These are phyloP conservation scores for Melanostoma scalare DNA, from an alignment of 2,888 invertebrate species.

Conservation along the genomic window DNA sequence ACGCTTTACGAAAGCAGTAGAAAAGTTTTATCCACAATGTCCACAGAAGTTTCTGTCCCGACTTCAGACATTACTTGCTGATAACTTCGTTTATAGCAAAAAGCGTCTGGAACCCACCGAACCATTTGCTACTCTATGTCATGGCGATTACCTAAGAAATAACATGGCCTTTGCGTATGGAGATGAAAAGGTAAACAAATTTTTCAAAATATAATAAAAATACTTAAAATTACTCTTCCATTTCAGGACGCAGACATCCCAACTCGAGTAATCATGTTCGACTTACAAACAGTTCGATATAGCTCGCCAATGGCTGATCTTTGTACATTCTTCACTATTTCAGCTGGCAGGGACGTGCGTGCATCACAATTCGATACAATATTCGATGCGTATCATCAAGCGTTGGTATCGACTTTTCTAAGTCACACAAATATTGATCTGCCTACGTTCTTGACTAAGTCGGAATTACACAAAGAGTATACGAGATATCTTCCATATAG, in stretches of 20 bases:
- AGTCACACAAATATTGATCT: slow-evolving; percentile 59
- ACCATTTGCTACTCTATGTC: slow-evolving; percentile 78
- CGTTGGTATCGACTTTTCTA: slow-evolving; percentile 73
- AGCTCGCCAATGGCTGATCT: slow-evolving; percentile 80
- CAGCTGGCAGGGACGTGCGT: slow-evolving; percentile 77
- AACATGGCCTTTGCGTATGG: slow-evolving; percentile 80
- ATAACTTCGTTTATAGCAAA: slow-evolving; percentile 70
- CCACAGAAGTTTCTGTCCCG: slow-evolving; percentile 75
- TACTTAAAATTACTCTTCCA: background rate
- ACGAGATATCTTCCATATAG: slow-evolving; percentile 76
- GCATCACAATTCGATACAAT: slow-evolving; percentile 76
- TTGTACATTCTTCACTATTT: slow-evolving; percentile 76
- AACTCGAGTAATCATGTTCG: slow-evolving; percentile 76
- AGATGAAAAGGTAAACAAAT: background rate
- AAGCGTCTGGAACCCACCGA: slow-evolving; percentile 77
- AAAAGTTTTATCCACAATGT: slow-evolving; percentile 75
- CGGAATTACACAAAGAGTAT: slow-evolving; percentile 77
- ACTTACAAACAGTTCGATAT: slow-evolving; percentile 79
- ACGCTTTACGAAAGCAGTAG: slow-evolving; percentile 72
- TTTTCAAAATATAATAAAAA: background rate
- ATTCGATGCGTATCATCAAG: slow-evolving; percentile 77
- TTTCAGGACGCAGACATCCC: background rate
- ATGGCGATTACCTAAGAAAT: slow-evolving; percentile 80
- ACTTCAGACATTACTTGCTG: slow-evolving; percentile 70
- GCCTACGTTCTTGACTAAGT: slow-evolving; percentile 77